Evolutionary conservation across 2,113 vertebrate genomes (phyloP).

Genomic region (Arvicanthis niloticus): DNA sequence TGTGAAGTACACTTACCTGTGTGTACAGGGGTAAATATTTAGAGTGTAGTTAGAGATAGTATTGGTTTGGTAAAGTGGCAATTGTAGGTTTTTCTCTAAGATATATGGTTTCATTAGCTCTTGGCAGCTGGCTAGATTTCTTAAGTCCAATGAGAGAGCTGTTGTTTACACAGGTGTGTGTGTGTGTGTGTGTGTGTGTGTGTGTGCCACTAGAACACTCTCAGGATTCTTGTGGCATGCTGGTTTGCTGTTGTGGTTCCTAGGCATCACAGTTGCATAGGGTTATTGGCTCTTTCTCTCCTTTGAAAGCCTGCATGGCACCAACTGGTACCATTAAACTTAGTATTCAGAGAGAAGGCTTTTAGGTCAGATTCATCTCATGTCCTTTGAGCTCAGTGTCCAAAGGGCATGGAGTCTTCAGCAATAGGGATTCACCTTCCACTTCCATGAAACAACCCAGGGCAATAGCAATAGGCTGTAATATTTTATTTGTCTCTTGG

Average conservation of each 20-base stretch:
- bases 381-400: background rate
- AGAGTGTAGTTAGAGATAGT: background rate
- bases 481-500: background rate
- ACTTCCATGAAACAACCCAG: background rate
- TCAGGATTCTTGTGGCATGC: background rate
- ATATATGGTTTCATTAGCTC: background rate
- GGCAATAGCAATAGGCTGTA: background rate
- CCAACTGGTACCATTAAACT: background rate
- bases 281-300: background rate
- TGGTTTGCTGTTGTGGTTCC: background rate
- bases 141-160: background rate
- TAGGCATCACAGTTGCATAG: background rate
- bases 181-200: accelerated
- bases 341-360: background rate
- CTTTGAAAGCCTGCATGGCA: background rate
- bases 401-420: background rate
- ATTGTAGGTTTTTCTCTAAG: background rate
- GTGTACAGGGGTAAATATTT: background rate
- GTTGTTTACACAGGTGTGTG: background rate
- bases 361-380: background rate
- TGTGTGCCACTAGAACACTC: background rate
- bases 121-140: background rate
- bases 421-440: background rate
- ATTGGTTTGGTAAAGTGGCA: background rate
- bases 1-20: background rate